Evolutionary conservation across 2,888 invertebrate genomes (phyloP).

Genomic region (Agrotis clavis): DNA sequence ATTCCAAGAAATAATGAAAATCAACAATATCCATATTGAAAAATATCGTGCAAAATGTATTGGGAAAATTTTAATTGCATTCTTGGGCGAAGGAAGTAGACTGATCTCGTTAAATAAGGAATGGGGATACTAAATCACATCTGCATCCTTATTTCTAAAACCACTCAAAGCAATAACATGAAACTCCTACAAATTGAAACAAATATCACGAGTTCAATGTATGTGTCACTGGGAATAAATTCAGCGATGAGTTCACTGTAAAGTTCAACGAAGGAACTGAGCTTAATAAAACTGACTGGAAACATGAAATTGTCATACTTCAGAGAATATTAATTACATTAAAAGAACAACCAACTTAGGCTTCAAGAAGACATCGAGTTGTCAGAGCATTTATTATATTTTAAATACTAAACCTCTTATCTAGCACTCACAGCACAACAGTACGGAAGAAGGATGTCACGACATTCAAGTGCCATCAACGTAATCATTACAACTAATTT

Average conservation of each 20-base stretch:
- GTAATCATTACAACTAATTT: slow-evolving; percentile 52
- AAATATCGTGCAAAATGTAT: slow-evolving; percentile 2
- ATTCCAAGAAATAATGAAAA: slow-evolving; percentile 2
- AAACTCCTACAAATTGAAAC: not conserved
- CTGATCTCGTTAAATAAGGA: not conserved
- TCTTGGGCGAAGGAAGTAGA: not conserved
- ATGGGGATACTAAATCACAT: not conserved
- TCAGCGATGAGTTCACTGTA: not conserved
- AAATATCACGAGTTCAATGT: slow-evolving; percentile 9
- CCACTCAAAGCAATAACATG: not conserved
- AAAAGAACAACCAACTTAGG: not conserved
- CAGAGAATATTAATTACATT: not conserved
- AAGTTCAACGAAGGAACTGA: not conserved
- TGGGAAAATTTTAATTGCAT: not conserved
- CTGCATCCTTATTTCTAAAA: no score
- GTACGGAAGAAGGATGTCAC: slow-evolving; percentile 42
- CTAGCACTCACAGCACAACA: slow-evolving; percentile 6
- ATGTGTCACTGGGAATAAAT: slow-evolving; percentile 1
- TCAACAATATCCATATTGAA: not conserved
- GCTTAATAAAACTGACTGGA: not conserved
- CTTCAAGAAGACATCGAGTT: not conserved
- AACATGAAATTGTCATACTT: not conserved
- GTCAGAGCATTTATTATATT: not conserved
- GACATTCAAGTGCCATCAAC: slow-evolving; percentile 40
- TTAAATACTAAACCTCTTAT: slow-evolving; percentile 12